Conservation (phyloP, 1,140 invertebrate genomes). For the Bombus waltoni region DNA sequence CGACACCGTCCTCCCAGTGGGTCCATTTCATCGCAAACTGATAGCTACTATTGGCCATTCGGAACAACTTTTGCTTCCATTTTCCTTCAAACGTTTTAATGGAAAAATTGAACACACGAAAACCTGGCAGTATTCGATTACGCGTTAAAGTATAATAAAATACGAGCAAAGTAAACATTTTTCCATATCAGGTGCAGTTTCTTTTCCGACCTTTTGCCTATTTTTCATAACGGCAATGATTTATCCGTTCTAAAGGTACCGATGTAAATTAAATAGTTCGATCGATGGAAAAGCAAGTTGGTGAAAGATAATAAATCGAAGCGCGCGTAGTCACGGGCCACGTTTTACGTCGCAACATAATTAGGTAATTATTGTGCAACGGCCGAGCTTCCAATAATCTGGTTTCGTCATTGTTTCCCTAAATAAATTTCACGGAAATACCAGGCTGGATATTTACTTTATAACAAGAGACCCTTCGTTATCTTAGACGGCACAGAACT, state of each 20-base stretch:
- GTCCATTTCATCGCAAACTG: constrained; percentile 15
- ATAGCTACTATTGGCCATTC: constrained; percentile 20
- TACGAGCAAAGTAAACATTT: neutral
- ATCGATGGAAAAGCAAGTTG: neutral
- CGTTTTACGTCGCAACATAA: neutral
- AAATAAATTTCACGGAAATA: constrained; percentile 28
- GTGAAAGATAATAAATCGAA: neutral
- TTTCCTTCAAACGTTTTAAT: constrained; percentile 2
- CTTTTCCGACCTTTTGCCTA: neutral
- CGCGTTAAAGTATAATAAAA: neutral
- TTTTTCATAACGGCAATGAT: no score
- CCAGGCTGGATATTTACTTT: constrained; percentile 12
- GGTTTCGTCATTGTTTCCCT: constrained; percentile 15
- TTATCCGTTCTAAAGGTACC: no score
- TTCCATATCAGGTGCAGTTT: neutral
- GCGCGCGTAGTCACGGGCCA: neutral
- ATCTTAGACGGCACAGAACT: constrained; percentile 17
- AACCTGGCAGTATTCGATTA: neutral
- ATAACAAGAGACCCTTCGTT: constrained; percentile 37
- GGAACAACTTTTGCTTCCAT: neutral
- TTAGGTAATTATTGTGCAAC: constrained; percentile 5
- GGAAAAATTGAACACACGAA: neutral
- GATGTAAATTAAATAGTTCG: neutral
- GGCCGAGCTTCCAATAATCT: constrained; percentile 7
- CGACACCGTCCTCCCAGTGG: constrained; percentile 20